These are phyloP conservation scores for Glandiceps talaboti DNA, from an alignment of 53 echinoderm and acorn worm genomes.

Conservation along the genomic window DNA sequence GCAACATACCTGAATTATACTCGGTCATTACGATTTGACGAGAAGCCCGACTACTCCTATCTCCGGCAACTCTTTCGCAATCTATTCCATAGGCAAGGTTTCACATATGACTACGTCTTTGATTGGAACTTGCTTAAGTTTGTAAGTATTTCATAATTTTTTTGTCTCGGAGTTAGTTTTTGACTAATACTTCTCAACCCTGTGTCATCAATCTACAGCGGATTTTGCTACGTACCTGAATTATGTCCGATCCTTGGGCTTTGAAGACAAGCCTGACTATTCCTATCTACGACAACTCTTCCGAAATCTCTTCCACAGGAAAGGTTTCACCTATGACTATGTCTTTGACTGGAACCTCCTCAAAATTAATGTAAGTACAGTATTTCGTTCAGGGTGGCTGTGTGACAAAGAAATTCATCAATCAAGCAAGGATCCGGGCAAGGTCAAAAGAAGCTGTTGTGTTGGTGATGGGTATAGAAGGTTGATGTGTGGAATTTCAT, in stretches of 20 bases:
- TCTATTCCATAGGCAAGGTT: conserved; percentile 98
- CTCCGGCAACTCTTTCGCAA: conserved; percentile 98
- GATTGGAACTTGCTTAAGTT: conserved; percentile 99
- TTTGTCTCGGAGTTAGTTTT: no score
- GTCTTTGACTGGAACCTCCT: conserved; percentile 99
- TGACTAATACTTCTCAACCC: no score
- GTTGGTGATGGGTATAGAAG: no score
- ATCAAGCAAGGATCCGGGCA: no score
- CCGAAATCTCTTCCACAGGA: conserved; percentile 99
- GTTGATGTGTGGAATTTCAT: no score
- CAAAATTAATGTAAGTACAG: conserved; percentile 75
- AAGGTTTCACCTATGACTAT: conserved; percentile 97
- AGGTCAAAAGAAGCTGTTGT: no score
- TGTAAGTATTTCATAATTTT: conserved; percentile 53
- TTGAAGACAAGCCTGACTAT: conserved; percentile 98
- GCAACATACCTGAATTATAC: conserved; percentile 98
- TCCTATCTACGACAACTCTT: conserved; percentile 97
- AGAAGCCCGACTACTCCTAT: conserved; percentile 98
- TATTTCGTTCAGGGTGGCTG: neutral
- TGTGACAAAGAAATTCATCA: no score
- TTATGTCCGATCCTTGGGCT: conserved; percentile 86
- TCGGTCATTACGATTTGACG: conserved; percentile 88
- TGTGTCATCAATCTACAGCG: conserved; percentile 56
- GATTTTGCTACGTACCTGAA: conserved; percentile 98
- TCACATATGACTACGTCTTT: conserved; percentile 98